A percentile compares a stretch with the other conserved stretches of the same genome.
Evolutionary conservation across 2,888 invertebrate genomes (phyloP).

Genomic region (Limnephilus lunatus): DNA sequence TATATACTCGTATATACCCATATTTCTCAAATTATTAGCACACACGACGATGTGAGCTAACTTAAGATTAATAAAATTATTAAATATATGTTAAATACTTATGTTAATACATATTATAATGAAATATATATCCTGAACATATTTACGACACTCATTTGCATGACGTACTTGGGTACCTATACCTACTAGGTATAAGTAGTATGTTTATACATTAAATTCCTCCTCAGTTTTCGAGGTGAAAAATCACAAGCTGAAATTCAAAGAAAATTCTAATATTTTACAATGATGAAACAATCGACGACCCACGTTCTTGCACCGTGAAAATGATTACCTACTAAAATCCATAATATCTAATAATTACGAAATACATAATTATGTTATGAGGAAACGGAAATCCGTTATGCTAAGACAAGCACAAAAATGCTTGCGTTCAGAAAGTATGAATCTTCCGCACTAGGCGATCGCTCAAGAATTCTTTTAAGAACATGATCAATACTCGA

Average conservation of each 20-base stretch:
- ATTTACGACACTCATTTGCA: background rate
- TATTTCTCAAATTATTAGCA: no score
- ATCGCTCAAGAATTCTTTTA: background rate
- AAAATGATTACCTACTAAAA: background rate
- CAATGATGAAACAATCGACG: background rate
- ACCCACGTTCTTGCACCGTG: background rate
- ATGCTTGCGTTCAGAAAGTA: background rate
- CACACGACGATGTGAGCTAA: no score
- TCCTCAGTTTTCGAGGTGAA: background rate
- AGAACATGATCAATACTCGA: no score
- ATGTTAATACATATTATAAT: no score
- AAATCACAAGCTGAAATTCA: background rate
- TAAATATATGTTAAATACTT: no score
- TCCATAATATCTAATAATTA: background rate
- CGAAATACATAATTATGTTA: background rate
- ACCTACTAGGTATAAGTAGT: no score
- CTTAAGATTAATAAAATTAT: no score
- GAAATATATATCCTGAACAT: no score
- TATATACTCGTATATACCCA: no score
- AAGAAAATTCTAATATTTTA: background rate
- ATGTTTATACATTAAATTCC: background rate
- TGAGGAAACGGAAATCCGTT: conserved; percentile 2
- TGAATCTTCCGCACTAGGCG: background rate
- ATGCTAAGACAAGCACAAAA: background rate
- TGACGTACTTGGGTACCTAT: background rate